A percentile compares a stretch with the other conserved stretches of the same genome.
These are phyloP conservation scores for Eudasyphora cyanicolor DNA, from an alignment of 2,888 invertebrate genomes.

Conservation along the genomic window DNA sequence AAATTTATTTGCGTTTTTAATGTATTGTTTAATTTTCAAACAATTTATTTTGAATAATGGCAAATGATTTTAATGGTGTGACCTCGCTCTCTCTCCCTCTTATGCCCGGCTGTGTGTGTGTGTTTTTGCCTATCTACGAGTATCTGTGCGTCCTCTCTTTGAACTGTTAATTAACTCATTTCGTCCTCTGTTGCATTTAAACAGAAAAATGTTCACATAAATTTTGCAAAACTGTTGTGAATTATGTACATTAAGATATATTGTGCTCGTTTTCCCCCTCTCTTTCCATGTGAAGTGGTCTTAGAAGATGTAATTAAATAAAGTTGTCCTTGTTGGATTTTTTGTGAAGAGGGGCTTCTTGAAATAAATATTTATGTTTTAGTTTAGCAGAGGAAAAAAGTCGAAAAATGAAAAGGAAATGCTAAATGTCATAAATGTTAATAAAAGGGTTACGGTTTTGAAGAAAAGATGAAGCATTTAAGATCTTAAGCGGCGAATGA, in stretches of 20 bases:
- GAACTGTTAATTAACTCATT: constrained; percentile 29
- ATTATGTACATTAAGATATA: constrained; percentile 12
- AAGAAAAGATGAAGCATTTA: not conserved
- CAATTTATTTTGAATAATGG: constrained; percentile 58
- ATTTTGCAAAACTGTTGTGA: not conserved
- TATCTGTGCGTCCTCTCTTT: not conserved
- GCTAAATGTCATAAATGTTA: not conserved
- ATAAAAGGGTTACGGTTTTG: not conserved
- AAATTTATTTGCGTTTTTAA: constrained; percentile 33
- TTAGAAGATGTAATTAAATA: constrained; percentile 11
- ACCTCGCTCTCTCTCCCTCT: no score
- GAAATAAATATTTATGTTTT: not conserved
- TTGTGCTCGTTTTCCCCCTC: not conserved
- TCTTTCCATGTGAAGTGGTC: not conserved
- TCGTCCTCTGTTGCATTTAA: constrained; percentile 14
- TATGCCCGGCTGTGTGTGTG: no score
- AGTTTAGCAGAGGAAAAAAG: not conserved
- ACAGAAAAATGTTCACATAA: not conserved
- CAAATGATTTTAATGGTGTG: constrained; percentile 28
- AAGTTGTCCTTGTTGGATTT: not conserved
- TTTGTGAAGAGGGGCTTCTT: not conserved
- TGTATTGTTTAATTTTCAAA: constrained; percentile 56
- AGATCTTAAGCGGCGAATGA: not conserved
- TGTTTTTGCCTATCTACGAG: no score
- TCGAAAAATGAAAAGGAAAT: not conserved